These are phyloP conservation scores for Hetaerina americana DNA, from an alignment of 1,140 invertebrate genomes.

Conservation along the genomic window DNA sequence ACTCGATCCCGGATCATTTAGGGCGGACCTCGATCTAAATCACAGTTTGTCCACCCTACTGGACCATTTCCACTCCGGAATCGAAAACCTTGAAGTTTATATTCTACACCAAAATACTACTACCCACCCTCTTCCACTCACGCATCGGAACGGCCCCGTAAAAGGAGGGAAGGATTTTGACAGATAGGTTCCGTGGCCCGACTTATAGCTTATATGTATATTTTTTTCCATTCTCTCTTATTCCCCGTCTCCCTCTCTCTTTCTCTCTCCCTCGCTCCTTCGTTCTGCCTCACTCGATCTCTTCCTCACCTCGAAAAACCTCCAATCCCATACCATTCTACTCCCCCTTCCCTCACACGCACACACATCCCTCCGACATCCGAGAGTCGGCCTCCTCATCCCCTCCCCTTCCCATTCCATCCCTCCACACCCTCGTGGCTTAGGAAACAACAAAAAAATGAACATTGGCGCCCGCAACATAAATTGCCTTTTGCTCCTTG, in stretches of 20 bases:
- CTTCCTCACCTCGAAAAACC: no score
- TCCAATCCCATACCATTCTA: no score
- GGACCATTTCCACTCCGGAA: neutral
- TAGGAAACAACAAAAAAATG: neutral
- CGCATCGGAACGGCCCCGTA: neutral
- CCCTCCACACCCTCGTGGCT: neutral
- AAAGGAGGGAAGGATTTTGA: neutral
- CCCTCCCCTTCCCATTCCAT: neutral
- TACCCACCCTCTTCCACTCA: neutral
- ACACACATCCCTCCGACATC: no score
- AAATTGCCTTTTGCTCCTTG: neutral
- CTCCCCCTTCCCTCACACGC: no score
- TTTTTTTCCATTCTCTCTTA: neutral
- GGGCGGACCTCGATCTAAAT: no score
- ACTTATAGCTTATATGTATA: neutral
- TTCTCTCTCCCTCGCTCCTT: no score
- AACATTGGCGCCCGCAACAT: neutral
- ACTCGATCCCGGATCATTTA: no score
- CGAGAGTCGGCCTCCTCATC: neutral
- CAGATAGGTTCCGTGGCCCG: neutral
- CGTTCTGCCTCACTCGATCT: no score
- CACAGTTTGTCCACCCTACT: no score
- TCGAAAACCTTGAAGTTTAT: no score
- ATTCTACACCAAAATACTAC: no score
- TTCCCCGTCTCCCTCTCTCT: no score